Conservation (phyloP, 2,113 vertebrate genomes). For the Chaetodon trifascialis region DNA sequence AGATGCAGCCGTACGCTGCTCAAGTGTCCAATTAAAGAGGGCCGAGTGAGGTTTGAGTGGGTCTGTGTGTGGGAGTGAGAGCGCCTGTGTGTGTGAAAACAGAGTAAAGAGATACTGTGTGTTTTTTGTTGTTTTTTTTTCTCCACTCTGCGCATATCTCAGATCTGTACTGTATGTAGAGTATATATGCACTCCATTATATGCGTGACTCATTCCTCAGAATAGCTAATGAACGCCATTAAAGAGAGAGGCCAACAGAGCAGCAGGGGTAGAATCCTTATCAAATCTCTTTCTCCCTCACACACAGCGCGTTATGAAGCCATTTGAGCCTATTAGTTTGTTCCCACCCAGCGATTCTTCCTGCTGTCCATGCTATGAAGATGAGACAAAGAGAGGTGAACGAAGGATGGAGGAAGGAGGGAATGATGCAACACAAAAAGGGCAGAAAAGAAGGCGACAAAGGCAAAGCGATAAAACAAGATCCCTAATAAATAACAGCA, state of each 20-base stretch:
- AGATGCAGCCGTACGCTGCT: conserved; percentile 88
- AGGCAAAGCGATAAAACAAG: conserved; percentile 25
- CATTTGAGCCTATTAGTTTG: conserved; percentile 75
- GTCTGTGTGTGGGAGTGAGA: conserved; percentile 59
- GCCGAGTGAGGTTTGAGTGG: conserved; percentile 80
- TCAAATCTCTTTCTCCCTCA: conserved; percentile 49
- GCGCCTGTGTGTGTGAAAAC: conserved; percentile 56
- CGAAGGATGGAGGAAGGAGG: conserved; percentile 12
- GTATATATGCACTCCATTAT: background rate
- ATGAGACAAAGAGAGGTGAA: conserved; percentile 25
- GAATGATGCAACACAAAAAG: background rate
- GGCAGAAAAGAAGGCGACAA: conserved; percentile 41
- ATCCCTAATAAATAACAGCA: conserved; percentile 36
- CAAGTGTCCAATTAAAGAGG: conserved; percentile 97
- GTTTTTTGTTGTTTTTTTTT: background rate
- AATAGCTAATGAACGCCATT: conserved; percentile 79
- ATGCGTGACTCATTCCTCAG: conserved; percentile 80
- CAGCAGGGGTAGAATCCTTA: conserved; percentile 65
- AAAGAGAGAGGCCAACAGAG: conserved; percentile 65
- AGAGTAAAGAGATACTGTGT: conserved; percentile 5
- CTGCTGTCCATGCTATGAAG: conserved; percentile 44
- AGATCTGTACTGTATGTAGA: background rate
- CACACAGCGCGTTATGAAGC: conserved; percentile 43
- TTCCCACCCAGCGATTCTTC: conserved; percentile 60
- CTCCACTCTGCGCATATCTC: conserved; percentile 5